These are phyloP conservation scores for Poeciliopsis occidentalis DNA, from an alignment of 2,113 vertebrate genomes.

Conservation along the genomic window DNA sequence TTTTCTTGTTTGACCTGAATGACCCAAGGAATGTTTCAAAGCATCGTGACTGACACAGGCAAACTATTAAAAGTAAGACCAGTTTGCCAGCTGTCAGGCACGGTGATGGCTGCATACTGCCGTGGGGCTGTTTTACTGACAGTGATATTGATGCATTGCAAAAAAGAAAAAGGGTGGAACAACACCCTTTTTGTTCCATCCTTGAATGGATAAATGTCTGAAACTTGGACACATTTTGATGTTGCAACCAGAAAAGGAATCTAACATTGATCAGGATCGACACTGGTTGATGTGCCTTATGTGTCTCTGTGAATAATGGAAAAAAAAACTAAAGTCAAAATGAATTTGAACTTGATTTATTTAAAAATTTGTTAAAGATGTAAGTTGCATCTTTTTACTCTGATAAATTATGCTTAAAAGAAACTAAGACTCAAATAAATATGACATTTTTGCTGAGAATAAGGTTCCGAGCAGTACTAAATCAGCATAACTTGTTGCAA, in stretches of 20 bases:
- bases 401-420: too few relatives aligned
- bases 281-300: background rate
- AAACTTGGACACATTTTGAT: too few relatives aligned
- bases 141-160: background rate
- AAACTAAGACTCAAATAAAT: too few relatives aligned
- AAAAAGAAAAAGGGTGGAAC: background rate
- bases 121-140: background rate
- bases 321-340: background rate
- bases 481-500: slow-evolving; percentile 26
- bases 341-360: background rate
- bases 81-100: too few relatives aligned
- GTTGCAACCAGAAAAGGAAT: too few relatives aligned
- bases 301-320: background rate
- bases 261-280: background rate
- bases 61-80: too few relatives aligned
- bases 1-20: background rate
- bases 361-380: background rate
- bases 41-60: too few relatives aligned
- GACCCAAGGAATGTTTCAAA: too few relatives aligned
- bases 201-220: too few relatives aligned
- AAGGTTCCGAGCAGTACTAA: too few relatives aligned
- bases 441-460: too few relatives aligned
- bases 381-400: background rate
- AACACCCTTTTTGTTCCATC: too few relatives aligned
- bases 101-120: background rate